Conservation (phyloP, 2,113 vertebrate species). For the western clawed frog (Xenopus tropicalis) region UCB_Xtro_10.0 CM004451.2:78982501-78983000, state of each 20-base stretch:
- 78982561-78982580: too few relatives aligned
- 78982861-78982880: slow-evolving; percentile 28
- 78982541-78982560: too few relatives aligned
- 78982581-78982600: too few relatives aligned
- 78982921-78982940: slow-evolving; percentile 31
- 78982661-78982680: too few relatives aligned
- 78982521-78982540: too few relatives aligned
- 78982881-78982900: slow-evolving; percentile 22
- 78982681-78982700: too few relatives aligned
- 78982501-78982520: too few relatives aligned
- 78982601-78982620: too few relatives aligned
- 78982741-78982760: neutral
- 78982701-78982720: neutral
- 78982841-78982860: neutral
- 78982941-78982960: slow-evolving; percentile 26
- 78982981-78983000: neutral
- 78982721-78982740: neutral
- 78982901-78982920: slow-evolving; percentile 33
- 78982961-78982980: slow-evolving; percentile 18
- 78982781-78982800: neutral
- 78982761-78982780: neutral
- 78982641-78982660: too few relatives aligned
- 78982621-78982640: too few relatives aligned
- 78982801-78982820: slow-evolving; percentile 20
- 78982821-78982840: slow-evolving; percentile 3